These are phyloP conservation scores for Lycaon pictus DNA, from an alignment of 2,113 vertebrate species.

Conservation along the genomic window DNA sequence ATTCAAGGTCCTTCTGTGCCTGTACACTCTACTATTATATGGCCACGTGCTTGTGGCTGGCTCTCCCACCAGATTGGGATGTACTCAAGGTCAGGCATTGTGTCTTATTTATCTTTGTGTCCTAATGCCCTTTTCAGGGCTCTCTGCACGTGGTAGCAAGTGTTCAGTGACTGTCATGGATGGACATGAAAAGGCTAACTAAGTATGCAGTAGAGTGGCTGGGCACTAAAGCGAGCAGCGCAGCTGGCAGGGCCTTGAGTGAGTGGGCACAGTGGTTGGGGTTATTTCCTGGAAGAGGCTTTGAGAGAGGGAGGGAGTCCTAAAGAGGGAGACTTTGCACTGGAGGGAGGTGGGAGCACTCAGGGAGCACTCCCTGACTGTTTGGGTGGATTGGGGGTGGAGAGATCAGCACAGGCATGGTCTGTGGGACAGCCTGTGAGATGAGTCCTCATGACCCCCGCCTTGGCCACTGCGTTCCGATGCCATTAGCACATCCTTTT, in stretches of 20 bases:
- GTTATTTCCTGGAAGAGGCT: not conserved
- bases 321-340: not conserved
- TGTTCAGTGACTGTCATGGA: not conserved
- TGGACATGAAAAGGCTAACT: not conserved
- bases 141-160: not conserved
- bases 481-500: not conserved
- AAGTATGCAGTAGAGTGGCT: not conserved
- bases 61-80: not conserved
- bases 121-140: not conserved
- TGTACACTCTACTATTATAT: not conserved
- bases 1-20: conserved; percentile 8
- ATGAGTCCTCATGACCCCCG: rapidly evolving
- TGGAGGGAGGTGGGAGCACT: not conserved
- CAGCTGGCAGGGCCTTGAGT: not conserved
- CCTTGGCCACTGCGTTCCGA: not conserved
- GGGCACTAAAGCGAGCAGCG: not conserved
- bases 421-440: not conserved
- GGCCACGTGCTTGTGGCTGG: not conserved
- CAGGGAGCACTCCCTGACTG: not conserved
- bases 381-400: too few relatives aligned
- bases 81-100: not conserved
- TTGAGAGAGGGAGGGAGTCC: too few relatives aligned
- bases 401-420: rapidly evolving
- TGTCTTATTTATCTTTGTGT: not conserved
- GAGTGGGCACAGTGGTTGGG: not conserved